These are phyloP conservation scores for Notothenia coriiceps DNA, from an alignment of 2,113 vertebrate species.

Conservation along the genomic window DNA sequence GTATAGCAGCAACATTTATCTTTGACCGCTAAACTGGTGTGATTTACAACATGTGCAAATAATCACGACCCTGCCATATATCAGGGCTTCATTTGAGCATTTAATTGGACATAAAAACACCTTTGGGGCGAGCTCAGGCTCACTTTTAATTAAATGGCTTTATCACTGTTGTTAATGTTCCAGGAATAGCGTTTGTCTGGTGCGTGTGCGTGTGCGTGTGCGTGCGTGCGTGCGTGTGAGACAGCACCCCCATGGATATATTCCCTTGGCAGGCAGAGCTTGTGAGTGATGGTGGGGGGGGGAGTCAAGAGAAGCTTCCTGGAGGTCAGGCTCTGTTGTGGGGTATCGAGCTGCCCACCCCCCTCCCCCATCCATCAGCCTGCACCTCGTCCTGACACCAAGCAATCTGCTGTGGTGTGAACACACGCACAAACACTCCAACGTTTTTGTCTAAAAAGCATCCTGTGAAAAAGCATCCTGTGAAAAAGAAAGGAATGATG, in stretches of 20 bases:
- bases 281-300: slow-evolving; percentile 17
- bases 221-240: slow-evolving; percentile 24
- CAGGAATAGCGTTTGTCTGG: background rate
- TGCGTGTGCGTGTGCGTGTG: slow-evolving; percentile 6
- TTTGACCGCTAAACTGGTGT: background rate
- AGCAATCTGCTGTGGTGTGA: slow-evolving; percentile 59
- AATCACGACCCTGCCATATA: slow-evolving; percentile 28
- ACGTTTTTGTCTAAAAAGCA: slow-evolving; percentile 3
- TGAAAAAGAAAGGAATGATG: too few species aligned
- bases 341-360: slow-evolving; percentile 68
- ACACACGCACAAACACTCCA: slow-evolving; percentile 14
- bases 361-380: slow-evolving; percentile 75
- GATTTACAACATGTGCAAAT: slow-evolving; percentile 29
- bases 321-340: slow-evolving; percentile 53
- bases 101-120: slow-evolving; percentile 70
- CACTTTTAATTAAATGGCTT: slow-evolving; percentile 78
- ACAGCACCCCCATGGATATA: slow-evolving; percentile 59
- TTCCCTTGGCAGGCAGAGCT: slow-evolving; percentile 54
- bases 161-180: slow-evolving; percentile 66
- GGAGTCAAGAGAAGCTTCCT: slow-evolving; percentile 24
- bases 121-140: slow-evolving; percentile 37
- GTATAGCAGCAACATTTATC: background rate
- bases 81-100: slow-evolving; percentile 58
- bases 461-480: too few species aligned
- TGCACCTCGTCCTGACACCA: slow-evolving; percentile 46